Base-by-base conservation (phyloP, 2,888 invertebrate genomes). In the Minunthozetes semirufus region DNA sequence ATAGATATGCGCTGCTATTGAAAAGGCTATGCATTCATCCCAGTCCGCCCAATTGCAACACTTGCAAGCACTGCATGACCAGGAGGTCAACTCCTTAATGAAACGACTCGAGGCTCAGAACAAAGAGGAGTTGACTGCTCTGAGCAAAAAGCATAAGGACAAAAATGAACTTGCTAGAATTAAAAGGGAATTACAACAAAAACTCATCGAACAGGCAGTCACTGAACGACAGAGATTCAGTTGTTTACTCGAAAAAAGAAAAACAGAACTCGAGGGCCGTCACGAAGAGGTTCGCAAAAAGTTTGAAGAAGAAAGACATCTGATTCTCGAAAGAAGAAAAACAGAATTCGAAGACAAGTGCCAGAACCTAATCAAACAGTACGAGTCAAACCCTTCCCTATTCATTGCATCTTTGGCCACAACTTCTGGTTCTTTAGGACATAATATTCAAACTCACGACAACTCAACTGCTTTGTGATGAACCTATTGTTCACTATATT, bases 161-260 rank as follows among this genome's bases (percentile, higher is more conserved):
- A 91, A 94, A 80, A 94, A 84, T 78, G 96, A 96, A 82, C 87
- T 95, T 80, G 89, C 90, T 63, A 80, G 92, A 81, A 90, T 91
- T 83, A 93, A 93, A 83, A 85, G 94, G 81, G 90, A 94, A 86
- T 92, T 94, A 3, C 88, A 88, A 70, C 88, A 87, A 77, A 87
- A 89, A 80, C 89, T 94, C 9, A 94, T 96, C 78, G 91, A 91
- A 80, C 89, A 91, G 77, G 95, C 94, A 59, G 95, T 95, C 72
- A 89, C 90, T 77, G 95, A 95, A 84, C 88, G 94, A 76, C 90
- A 91, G 78, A 88, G 90, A 75, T 86, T 93, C 80, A 89, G 89
- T 79, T 87, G 89, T 81, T 86, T 89, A 78, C 92, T 89, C 82
- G 90, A 92, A 79, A 88, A 88, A 80, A 89, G 89, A 76, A 88